Evolutionary conservation across 1,140 invertebrate species (phyloP), one percentile per base, ranked within the genome.

Genomic region (Asbolus verrucosus): DNA sequence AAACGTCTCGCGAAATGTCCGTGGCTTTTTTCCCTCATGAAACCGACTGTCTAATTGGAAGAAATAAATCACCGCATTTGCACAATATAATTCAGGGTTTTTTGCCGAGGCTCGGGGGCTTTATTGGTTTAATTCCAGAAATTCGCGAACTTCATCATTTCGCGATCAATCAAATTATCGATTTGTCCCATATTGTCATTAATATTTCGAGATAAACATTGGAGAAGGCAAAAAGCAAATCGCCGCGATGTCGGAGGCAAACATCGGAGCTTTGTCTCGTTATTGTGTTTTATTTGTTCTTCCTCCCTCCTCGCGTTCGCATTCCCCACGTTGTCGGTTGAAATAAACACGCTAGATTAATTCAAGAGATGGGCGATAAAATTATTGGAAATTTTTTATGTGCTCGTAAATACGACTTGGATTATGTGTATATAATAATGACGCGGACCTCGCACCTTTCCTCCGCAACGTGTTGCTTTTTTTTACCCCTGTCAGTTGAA

Each of bases 361-460:
- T 38, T 38, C 33, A 38, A 38, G 33, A 38, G 33, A 38, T 38
- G 33, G 11, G 33, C 33, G 33, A 38, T 38, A 38, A 38, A 38
- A 38, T 38, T 38, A 38, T 38, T 38, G 33, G 33, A 38, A 38
- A 6, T 38, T 38, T 38, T 38, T 38, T 38, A 38, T 38, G 33
- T n/a, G 33, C 33, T 38, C 33, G 33, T 38, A 38, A 38, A 38
- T 38, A 38, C 33, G 33, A 38, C n/a, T 38, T 38, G 33, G 33
- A 38, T 38, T 38, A 38, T 38, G 33, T 38, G 33, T 38, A 38
- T 38, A 38, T 38, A 38, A 38, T 38, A 38, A 38, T 38, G 11
- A 38, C 33, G 33, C 11, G 4, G 33, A 38, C 33, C 33, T 38
- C n/a, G 2, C n/a, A n/a, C 33, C 33, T 38, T 38, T 38, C n/a